Conservation (phyloP, 2,113 vertebrate species). For the Corythaeola cristata region DNA sequence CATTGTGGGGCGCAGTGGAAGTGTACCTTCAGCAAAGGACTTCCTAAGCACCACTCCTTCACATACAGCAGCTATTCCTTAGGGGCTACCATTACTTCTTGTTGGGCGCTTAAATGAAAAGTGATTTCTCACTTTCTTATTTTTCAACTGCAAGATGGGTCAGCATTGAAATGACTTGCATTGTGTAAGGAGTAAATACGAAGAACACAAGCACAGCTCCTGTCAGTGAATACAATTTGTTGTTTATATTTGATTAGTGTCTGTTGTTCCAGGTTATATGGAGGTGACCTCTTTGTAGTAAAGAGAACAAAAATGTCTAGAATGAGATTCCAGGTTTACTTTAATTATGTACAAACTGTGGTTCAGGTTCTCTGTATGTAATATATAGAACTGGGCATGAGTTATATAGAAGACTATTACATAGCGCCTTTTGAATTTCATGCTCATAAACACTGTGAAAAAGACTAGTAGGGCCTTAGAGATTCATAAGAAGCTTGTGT, state of each 20-base stretch:
- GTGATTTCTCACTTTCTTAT: too few species aligned
- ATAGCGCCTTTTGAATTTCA: background rate
- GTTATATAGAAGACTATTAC: background rate
- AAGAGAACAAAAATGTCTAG: too few species aligned
- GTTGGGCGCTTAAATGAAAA: too few species aligned
- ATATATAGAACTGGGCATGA: background rate
- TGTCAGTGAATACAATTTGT: too few species aligned
- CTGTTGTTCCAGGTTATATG: too few species aligned
- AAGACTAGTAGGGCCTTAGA: background rate
- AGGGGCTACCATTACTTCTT: background rate
- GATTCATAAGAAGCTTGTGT: background rate
- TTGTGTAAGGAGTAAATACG: too few species aligned
- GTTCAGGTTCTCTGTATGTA: background rate
- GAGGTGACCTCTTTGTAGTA: too few species aligned
- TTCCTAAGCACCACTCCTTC: background rate
- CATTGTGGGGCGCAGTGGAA: background rate
- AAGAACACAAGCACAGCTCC: too few species aligned
- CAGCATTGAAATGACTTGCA: too few species aligned
- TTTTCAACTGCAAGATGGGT: too few species aligned
- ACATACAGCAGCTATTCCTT: background rate
- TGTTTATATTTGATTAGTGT: too few species aligned
- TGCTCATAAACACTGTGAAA: background rate
- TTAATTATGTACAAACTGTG: background rate
- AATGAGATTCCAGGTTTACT: too few species aligned
- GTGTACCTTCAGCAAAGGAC: accelerated